Evolutionary conservation across 1,140 invertebrate species (phyloP).

Genomic region (Chrysomallon squamiferum): DNA sequence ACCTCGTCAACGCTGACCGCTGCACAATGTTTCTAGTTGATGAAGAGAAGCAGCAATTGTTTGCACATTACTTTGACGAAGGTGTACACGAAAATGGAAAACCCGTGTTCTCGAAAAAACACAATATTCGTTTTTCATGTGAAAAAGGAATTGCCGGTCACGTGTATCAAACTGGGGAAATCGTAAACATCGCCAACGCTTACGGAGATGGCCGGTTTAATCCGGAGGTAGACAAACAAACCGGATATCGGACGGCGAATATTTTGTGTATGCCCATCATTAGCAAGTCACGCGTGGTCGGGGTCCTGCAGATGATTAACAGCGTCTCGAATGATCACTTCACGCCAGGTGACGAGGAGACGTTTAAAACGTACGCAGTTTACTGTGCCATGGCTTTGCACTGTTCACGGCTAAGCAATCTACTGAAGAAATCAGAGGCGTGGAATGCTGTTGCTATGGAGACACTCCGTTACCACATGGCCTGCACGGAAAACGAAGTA

Average conservation of each 20-base stretch:
- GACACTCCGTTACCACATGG: slow-evolving; percentile 39
- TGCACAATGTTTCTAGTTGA: slow-evolving; percentile 79
- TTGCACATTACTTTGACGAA: slow-evolving; percentile 79
- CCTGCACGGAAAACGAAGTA: slow-evolving; percentile 33
- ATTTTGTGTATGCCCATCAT: slow-evolving; percentile 53
- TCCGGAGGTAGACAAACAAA: slow-evolving; percentile 76
- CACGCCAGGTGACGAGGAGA: slow-evolving; percentile 32
- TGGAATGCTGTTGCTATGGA: slow-evolving; percentile 48
- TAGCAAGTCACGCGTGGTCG: slow-evolving; percentile 36
- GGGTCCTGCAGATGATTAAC: slow-evolving; percentile 49
- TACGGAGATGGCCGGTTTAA: slow-evolving; percentile 92
- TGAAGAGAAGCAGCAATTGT: slow-evolving; percentile 73
- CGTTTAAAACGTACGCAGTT: slow-evolving; percentile 45
- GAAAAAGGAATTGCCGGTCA: slow-evolving; percentile 93
- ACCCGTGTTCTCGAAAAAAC: slow-evolving; percentile 38
- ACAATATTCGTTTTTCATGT: slow-evolving; percentile 77
- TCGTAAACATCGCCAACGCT: slow-evolving; percentile 81
- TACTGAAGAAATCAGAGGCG: slow-evolving; percentile 30
- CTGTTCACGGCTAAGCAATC: slow-evolving; percentile 15
- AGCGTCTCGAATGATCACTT: slow-evolving; percentile 33
- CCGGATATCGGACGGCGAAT: slow-evolving; percentile 76
- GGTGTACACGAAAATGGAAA: slow-evolving; percentile 56
- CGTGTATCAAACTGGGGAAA: slow-evolving; percentile 90
- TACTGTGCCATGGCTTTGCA: slow-evolving; percentile 50
- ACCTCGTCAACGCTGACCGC: slow-evolving; percentile 78